Conservation (phyloP, 2,888 invertebrate genomes). For the Salticus scenicus region DNA sequence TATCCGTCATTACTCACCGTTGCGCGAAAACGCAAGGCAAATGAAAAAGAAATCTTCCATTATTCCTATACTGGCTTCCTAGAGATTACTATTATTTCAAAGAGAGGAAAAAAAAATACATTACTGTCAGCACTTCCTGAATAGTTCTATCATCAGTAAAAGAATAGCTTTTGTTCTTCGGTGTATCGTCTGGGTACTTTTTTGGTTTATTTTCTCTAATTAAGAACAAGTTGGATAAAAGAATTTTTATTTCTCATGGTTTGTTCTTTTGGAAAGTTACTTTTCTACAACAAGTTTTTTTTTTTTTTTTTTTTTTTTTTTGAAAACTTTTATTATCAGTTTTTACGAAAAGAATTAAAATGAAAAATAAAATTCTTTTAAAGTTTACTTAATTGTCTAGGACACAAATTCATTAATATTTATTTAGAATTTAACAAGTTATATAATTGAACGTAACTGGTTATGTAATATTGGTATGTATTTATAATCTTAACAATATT, state of each 20-base stretch:
- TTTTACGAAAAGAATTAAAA: too few relatives aligned
- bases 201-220: not conserved
- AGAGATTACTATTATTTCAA: not conserved
- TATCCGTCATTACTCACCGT: not conserved
- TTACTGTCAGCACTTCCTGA: not conserved
- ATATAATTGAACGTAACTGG: too few relatives aligned
- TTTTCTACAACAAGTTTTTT: too few relatives aligned
- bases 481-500: too few relatives aligned
- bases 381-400: too few relatives aligned
- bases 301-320: too few relatives aligned
- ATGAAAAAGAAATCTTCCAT: not conserved
- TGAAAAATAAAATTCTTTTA: too few relatives aligned
- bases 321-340: too few relatives aligned
- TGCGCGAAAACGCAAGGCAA: not conserved
- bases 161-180: not conserved
- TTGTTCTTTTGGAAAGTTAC: too few relatives aligned
- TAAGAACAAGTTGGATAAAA: not conserved
- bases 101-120: not conserved
- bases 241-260: not conserved
- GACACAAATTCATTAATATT: too few relatives aligned
- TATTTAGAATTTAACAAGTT: too few relatives aligned
- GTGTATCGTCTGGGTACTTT: not conserved
- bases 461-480: too few relatives aligned
- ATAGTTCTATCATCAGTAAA: not conserved
- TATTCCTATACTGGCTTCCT: not conserved